Evolutionary conservation across 2,113 vertebrate genomes (phyloP).

Genomic region (Fukomys damarensis): DNA sequence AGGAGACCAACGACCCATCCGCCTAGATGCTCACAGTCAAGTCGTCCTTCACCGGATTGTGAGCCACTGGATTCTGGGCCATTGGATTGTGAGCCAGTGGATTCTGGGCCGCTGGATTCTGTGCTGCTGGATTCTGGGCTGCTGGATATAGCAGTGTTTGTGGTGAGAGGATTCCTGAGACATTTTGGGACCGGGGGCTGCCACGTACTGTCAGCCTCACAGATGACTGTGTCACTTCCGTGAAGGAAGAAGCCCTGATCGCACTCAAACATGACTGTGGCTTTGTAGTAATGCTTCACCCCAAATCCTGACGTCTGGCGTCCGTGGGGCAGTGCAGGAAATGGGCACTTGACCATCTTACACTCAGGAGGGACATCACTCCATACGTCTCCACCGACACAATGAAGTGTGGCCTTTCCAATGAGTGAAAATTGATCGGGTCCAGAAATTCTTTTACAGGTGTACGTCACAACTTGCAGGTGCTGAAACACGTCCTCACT

Average conservation of each 20-base stretch:
- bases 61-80: neutral
- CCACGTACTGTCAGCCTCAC: neutral
- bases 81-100: rapidly evolving
- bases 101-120: rapidly evolving
- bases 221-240: neutral
- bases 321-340: neutral
- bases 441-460: neutral
- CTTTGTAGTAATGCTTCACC: neutral
- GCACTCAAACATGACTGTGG: neutral
- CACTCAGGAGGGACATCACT: neutral
- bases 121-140: rapidly evolving
- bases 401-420: neutral
- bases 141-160: neutral
- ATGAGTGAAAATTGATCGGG: neutral
- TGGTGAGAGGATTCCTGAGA: rapidly evolving
- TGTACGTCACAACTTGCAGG: neutral
- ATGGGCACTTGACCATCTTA: conserved; percentile 26
- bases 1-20: neutral
- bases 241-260: neutral
- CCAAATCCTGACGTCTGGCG: neutral
- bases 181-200: neutral
- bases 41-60: no score
- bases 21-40: neutral
- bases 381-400: neutral
- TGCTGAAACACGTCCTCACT: neutral